phyloP scores from a whole-genome alignment of 2,113 vertebrate genomes.

The Hippocampus zosterae region DNA sequence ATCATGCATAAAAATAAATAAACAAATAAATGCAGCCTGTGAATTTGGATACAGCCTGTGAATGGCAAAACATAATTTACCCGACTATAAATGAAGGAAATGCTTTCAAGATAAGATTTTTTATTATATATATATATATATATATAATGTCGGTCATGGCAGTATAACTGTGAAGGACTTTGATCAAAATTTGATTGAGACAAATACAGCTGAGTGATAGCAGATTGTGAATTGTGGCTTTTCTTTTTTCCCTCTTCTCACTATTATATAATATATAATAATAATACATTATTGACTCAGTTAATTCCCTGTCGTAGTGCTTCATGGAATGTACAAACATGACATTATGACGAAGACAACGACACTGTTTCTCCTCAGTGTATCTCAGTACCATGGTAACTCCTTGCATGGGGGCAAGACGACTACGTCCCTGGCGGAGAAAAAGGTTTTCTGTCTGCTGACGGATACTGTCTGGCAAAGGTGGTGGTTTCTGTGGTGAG shows the following conservation, averaged over 20 bases:
- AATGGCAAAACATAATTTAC: too few species aligned
- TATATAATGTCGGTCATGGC: constrained; percentile 3
- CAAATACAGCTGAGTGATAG: constrained; percentile 13
- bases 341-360: constrained; percentile 2
- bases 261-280: too few species aligned
- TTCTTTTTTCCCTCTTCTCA: constrained; percentile 12
- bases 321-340: constrained; percentile 46
- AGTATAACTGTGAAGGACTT: constrained; percentile 18
- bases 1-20: too few species aligned
- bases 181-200: constrained; percentile 12
- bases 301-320: constrained; percentile 35
- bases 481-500: constrained; percentile 1
- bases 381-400: constrained; percentile 52
- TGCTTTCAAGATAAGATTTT: too few species aligned
- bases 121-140: too few species aligned
- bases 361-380: constrained; percentile 47
- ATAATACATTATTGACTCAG: too few species aligned
- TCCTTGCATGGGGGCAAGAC: constrained; percentile 23
- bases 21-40: too few species aligned
- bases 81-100: too few species aligned
- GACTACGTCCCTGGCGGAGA: constrained; percentile 35
- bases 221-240: constrained; percentile 17
- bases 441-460: constrained; percentile 22
- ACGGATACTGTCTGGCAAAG: constrained; percentile 32
- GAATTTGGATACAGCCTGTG: too few species aligned